Evolutionary conservation across 2,888 invertebrate genomes (phyloP).

Genomic region (Charanyca ferruginea): DNA sequence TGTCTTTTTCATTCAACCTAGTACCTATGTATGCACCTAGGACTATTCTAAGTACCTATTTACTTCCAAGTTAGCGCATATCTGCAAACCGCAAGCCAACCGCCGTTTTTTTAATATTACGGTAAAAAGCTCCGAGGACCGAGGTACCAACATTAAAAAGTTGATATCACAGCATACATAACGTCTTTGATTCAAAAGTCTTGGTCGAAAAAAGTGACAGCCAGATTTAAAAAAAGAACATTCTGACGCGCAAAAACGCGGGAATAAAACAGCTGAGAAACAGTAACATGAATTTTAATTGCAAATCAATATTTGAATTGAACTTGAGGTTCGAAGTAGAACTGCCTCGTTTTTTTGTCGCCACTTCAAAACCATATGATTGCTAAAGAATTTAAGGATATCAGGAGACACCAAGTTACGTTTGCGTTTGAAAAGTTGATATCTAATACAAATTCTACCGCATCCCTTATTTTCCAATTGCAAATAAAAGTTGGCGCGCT

Average conservation of each 20-base stretch:
- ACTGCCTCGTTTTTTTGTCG: slow-evolving; percentile 43
- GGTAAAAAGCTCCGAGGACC: slow-evolving; percentile 31
- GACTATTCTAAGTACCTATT: too few relatives aligned
- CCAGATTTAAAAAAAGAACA: slow-evolving; percentile 3
- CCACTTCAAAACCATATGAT: slow-evolving; percentile 61
- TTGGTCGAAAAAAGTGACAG: not conserved
- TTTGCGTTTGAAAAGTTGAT: slow-evolving; percentile 28
- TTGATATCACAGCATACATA: slow-evolving; percentile 13
- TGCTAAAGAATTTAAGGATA: slow-evolving; percentile 65
- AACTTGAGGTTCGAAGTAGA: slow-evolving; percentile 28
- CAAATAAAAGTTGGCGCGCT: slow-evolving; percentile 59
- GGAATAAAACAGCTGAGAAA: slow-evolving; percentile 25
- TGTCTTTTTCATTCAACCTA: not conserved
- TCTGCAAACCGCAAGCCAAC: slow-evolving; percentile 21
- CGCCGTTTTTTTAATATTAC: slow-evolving; percentile 25
- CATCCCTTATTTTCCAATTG: slow-evolving; percentile 39
- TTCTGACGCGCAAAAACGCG: not conserved
- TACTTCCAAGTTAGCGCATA: too few relatives aligned
- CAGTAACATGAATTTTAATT: slow-evolving; percentile 6
- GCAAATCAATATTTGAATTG: slow-evolving; percentile 40
- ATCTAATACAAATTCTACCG: slow-evolving; percentile 36
- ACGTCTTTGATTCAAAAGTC: slow-evolving; percentile 42
- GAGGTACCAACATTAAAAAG: slow-evolving; percentile 41
- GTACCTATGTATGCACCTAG: too few relatives aligned
- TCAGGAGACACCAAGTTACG: slow-evolving; percentile 44